Evolutionary conservation across 2,888 invertebrate genomes (phyloP).

Genomic region (Cataglyphis albicans): DNA sequence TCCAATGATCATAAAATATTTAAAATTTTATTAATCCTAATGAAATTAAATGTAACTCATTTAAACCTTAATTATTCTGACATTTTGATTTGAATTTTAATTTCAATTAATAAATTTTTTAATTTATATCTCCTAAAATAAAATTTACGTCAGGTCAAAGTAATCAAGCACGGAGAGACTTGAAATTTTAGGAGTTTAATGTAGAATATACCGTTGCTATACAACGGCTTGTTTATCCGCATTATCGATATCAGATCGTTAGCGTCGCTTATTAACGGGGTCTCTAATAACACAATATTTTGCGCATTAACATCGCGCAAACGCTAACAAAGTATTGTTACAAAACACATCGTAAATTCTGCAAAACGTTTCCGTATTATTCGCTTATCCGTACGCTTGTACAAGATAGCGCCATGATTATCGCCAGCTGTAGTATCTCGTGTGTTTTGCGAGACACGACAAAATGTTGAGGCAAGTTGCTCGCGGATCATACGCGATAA

Average conservation of each 20-base stretch:
- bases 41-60: too few relatives aligned
- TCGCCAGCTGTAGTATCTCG: slow-evolving; percentile 33
- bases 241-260: background rate
- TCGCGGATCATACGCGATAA: slow-evolving; percentile 20
- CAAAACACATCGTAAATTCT: slow-evolving; percentile 43
- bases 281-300: slow-evolving; percentile 25
- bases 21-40: too few relatives aligned
- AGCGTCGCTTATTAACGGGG: slow-evolving; percentile 10
- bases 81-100: too few relatives aligned
- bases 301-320: slow-evolving; percentile 44
- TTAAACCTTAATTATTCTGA: too few relatives aligned
- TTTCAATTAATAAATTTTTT: too few relatives aligned
- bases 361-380: slow-evolving; percentile 42
- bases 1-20: too few relatives aligned
- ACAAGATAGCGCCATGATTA: slow-evolving; percentile 24
- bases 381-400: slow-evolving; percentile 30
- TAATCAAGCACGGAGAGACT: background rate
- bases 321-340: slow-evolving; percentile 36
- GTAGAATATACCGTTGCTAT: too few relatives aligned
- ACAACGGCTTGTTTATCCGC: background rate
- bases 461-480: slow-evolving; percentile 19
- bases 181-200: background rate
- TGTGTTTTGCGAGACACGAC: slow-evolving; percentile 29
- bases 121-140: too few relatives aligned
- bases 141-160: background rate